Base-by-base conservation (phyloP, 2,888 invertebrate species). In the Melanchra persicariae region DNA sequence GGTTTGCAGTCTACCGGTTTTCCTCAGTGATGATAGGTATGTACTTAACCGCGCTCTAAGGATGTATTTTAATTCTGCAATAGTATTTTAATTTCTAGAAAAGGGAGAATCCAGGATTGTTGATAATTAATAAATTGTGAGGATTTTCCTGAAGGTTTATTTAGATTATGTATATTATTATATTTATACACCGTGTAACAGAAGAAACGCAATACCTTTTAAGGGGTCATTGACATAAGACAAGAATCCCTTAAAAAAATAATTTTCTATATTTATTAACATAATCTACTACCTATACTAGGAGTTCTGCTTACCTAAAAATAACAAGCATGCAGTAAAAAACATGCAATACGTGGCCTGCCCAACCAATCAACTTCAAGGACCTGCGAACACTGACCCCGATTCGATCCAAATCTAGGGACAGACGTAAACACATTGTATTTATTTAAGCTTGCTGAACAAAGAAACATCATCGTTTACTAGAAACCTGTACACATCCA, bases 371-470 rank as follows among this genome's bases (percentile, higher is more conserved):
- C 58, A 64, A 52, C 66, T 82, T 84, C 70, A 84, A 82, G 73
- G 82, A 84, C 79, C 75, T 47, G 47, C 22, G 82, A 57, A 7
- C 84, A 9, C 43, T 59, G 84, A 84, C 74, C 84, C 49, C 64
- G 62, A 47, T 65, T 62, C 67, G 74, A 78, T 84, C 79, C 70
- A 73, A 82, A 78, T 75, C 82, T 84, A 84, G 71, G 82, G 72
- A 69, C 74, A 65, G 51, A 72, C 72, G 60, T 82, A 70, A 75
- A 74, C 68, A 73, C 7, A 68, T 7, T 52, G 30, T 60, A 59
- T 55, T 54, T 55, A 54, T 62, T 37, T 34, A 52, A n/a, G n/a
- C 15, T 51, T 62, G 52, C 22, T n/a, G 47, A 73, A 79, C 79
- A 79, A 79, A 79, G 57, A 51, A 57, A 17, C n/a, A 43, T 24